Evolutionary conservation across 1,140 invertebrate species (phyloP).

Genomic region (Formica exsecta): DNA sequence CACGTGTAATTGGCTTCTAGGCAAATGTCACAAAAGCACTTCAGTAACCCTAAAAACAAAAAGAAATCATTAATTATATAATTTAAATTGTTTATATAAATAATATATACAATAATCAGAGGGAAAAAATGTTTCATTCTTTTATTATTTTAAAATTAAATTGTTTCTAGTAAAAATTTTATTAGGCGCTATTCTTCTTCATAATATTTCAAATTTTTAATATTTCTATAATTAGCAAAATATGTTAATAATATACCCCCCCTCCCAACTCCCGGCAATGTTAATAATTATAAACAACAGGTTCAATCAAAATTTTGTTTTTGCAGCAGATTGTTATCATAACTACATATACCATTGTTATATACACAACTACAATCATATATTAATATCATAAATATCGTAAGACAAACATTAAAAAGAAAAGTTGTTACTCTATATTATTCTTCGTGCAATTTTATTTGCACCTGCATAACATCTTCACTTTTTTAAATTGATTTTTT

Average conservation of each 20-base stretch:
- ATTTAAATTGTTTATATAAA: not conserved
- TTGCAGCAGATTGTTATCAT: no score
- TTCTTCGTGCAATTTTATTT: no score
- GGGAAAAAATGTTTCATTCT: not conserved
- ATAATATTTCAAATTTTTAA: not conserved
- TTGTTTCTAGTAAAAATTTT: not conserved
- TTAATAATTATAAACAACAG: slow-evolving; percentile 3
- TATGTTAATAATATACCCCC: not conserved
- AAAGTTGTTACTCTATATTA: no score
- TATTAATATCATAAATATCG: no score
- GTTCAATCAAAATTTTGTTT: not conserved
- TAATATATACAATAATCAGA: not conserved
- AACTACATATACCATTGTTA: no score
- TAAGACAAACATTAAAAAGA: no score
- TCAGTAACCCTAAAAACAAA: slow-evolving; percentile 87
- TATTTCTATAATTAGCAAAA: not conserved
- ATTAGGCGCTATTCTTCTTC: not conserved
- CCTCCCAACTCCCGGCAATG: not conserved
- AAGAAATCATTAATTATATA: slow-evolving; percentile 40
- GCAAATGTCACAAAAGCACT: slow-evolving; percentile 93
- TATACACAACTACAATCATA: no score
- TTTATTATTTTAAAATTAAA: not conserved
- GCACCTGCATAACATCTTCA: no score
- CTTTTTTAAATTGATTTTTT: no score
- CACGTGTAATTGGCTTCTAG: slow-evolving; percentile 93